Base-by-base conservation (phyloP, 2,113 vertebrate species). In the Egretta garzetta region DNA sequence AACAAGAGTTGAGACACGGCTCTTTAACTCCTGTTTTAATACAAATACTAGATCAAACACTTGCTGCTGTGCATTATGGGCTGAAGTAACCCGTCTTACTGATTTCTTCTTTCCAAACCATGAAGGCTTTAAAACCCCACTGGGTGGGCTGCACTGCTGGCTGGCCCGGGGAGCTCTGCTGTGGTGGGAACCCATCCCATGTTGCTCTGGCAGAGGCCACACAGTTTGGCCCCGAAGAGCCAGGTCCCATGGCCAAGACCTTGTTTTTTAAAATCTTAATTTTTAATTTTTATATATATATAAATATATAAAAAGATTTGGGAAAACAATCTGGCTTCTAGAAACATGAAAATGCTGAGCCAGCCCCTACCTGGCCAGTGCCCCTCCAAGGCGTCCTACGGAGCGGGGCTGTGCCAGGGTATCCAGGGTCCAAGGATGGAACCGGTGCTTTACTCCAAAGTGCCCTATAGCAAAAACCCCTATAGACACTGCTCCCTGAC, bases 141-240 rank as follows among this genome's bases (percentile, higher is more conserved):
- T 32, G 14, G 1, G 18, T 2, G 0, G 33, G 15, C 59, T 84
- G 52, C 16, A 6, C 37, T 52, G 43, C 39, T 0, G 1, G 15
- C 49, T 52, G 33, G 33, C 16, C 30, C 10, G 1, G 7, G 74
- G 22, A 71, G 50, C 16, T 50, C 85, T 71, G 59, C n/a, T 1
- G 0, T 52, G 45, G 27, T 64, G 32, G 52, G 27, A 92, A 56
- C 39, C 28, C 35, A 52, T 22, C 81, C 55, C 21, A 53, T 1
- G 1, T n/a, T 75, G 12, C 43, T 80, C 26, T 53, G 35, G n/a
- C 1, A 0, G 10, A 71, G 9, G 9, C 22, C 12, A 3, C 1
- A 0, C 1, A 1, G 21, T 74, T 85, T 43, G 39, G 15, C 6
- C 43, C 9, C 0, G 0, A 20, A 81, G 68, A 66, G 4, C 15